Evolutionary conservation across 2,113 vertebrate genomes (phyloP).

Genomic region (Atlantisia rogersi): DNA sequence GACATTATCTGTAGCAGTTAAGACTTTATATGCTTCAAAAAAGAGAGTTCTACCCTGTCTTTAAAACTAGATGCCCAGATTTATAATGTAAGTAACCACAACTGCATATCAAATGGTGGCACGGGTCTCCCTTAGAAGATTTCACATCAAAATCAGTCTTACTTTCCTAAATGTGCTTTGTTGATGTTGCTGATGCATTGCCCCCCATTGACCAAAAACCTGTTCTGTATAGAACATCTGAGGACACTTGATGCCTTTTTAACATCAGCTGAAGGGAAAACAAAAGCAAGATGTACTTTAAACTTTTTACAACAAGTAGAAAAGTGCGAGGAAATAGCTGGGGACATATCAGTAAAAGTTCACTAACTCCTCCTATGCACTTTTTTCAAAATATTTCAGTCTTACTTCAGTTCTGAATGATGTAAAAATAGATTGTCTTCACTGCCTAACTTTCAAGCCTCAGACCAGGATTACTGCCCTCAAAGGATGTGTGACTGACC

Average conservation of each 20-base stretch:
- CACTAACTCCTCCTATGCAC: neutral
- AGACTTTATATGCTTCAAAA: slow-evolving; percentile 58
- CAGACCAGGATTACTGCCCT: neutral
- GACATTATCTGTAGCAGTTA: slow-evolving; percentile 67
- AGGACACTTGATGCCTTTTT: neutral
- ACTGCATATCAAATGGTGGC: slow-evolving; percentile 29
- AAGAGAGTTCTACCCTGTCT: slow-evolving; percentile 29
- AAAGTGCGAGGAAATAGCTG: neutral
- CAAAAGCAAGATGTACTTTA: neutral
- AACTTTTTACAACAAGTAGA: neutral
- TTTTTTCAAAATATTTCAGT: neutral
- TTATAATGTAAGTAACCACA: neutral
- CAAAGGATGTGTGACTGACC: neutral
- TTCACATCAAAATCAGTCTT: neutral
- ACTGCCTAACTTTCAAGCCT: neutral
- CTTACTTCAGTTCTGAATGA: neutral
- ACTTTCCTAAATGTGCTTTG: neutral
- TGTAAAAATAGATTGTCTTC: neutral
- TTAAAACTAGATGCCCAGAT: slow-evolving; percentile 58
- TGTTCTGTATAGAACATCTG: neutral
- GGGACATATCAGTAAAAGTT: neutral
- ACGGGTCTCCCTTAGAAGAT: neutral
- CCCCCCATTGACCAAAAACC: neutral
- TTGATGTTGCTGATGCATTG: neutral
- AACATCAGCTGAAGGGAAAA: neutral